Evolutionary conservation across 2,888 invertebrate genomes (phyloP).

Genomic region (Phyto melanocephala): DNA sequence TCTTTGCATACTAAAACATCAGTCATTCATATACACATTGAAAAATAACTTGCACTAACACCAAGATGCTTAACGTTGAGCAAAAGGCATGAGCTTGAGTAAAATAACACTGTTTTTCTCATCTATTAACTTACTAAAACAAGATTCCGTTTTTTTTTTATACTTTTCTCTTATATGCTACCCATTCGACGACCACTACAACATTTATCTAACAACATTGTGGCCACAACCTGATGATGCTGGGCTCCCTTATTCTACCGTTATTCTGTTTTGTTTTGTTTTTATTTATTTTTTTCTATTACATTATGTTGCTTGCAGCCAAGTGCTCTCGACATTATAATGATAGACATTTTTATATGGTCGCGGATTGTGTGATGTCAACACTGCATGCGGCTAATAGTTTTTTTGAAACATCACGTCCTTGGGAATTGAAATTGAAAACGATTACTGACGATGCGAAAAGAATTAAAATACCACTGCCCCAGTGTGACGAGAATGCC

Average conservation of each 20-base stretch:
- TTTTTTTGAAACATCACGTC: conserved; percentile 91
- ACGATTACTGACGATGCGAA: conserved; percentile 48
- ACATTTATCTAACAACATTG: conserved; percentile 11
- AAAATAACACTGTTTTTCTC: conserved; percentile 3
- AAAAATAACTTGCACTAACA: background rate
- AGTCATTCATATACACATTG: background rate
- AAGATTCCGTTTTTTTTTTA: conserved; percentile 3
- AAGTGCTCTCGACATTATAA: conserved; percentile 85
- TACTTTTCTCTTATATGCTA: background rate
- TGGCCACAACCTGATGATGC: conserved; percentile 32
- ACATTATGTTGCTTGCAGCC: conserved; percentile 77
- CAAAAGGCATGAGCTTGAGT: background rate
- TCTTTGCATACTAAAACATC: background rate
- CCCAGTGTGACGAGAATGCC: conserved; percentile 77
- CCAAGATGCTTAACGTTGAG: background rate
- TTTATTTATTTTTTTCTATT: background rate
- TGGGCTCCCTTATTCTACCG: background rate
- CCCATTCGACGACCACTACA: background rate
- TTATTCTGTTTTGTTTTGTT: no score
- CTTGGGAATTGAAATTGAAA: conserved; percentile 90
- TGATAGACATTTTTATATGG: conserved; percentile 89
- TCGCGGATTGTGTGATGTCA: conserved; percentile 87
- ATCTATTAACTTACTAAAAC: conserved; percentile 31
- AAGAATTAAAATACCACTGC: conserved; percentile 37
- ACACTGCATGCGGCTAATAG: conserved; percentile 89